Percentiles rank a stretch among this genome's conserved stretches.
phyloP scores from a whole-genome alignment of 2,113 vertebrate species.

The Prunella himalayana region DNA sequence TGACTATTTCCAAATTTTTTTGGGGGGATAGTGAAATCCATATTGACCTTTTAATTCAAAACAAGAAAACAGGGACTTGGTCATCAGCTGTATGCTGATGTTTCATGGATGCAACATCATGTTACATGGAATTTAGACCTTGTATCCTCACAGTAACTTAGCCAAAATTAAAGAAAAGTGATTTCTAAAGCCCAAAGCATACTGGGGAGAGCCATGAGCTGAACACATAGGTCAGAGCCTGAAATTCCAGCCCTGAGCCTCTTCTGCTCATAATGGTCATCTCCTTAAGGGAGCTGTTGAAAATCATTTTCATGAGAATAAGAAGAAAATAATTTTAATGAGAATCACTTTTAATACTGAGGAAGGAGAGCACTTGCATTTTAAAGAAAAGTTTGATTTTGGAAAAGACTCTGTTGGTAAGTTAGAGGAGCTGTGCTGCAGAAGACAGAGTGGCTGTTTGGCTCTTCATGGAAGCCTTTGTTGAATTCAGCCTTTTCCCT shows the following conservation, averaged over 20 bases:
- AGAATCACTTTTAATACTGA: neutral
- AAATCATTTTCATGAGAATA: neutral
- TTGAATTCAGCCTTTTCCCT: neutral
- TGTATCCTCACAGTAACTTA: neutral
- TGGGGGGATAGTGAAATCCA: neutral
- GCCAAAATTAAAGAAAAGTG: neutral
- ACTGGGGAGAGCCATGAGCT: neutral
- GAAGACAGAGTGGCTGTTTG: neutral
- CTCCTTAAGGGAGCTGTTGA: neutral
- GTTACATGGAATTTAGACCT: neutral
- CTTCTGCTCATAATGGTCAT: neutral
- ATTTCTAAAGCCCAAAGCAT: neutral
- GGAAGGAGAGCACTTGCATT: neutral
- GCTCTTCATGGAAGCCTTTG: neutral
- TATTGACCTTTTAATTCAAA: neutral
- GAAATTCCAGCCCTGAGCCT: neutral
- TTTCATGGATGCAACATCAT: neutral
- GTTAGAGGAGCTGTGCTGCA: neutral
- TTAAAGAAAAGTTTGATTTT: neutral
- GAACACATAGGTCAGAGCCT: neutral
- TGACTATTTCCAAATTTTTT: neutral
- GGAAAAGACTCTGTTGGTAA: neutral
- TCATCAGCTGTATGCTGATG: neutral
- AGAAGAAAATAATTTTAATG: neutral
- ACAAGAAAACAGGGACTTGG: neutral